phyloP scores from a whole-genome alignment of 2,888 invertebrate species.

The Sturmia bella region DNA sequence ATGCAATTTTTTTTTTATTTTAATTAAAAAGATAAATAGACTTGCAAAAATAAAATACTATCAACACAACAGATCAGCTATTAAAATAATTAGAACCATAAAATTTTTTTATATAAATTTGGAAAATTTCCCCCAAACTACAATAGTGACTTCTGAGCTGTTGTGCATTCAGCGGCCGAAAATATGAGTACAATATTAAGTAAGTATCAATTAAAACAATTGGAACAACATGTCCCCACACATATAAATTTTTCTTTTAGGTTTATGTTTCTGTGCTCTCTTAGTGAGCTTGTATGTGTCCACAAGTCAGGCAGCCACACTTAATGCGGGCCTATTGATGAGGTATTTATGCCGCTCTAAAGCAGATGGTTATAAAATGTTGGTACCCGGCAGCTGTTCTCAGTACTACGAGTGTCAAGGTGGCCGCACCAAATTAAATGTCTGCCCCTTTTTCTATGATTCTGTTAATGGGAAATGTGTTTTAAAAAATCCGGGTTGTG shows the following conservation, averaged over 20 bases:
- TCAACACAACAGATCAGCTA: constrained; percentile 25
- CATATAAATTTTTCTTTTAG: constrained; percentile 10
- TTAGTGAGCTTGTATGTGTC: constrained; percentile 67
- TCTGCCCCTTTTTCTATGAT: constrained; percentile 75
- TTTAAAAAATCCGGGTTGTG: constrained; percentile 74
- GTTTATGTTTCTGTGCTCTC: constrained; percentile 59
- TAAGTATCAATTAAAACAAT: not conserved
- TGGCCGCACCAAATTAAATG: constrained; percentile 71
- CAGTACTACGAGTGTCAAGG: constrained; percentile 76
- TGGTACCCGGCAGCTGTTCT: constrained; percentile 80
- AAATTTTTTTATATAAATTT: constrained; percentile 22
- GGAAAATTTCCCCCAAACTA: not conserved
- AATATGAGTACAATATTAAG: constrained; percentile 35
- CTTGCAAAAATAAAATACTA: not conserved
- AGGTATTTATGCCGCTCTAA: constrained; percentile 76
- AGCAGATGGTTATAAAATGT: constrained; percentile 74
- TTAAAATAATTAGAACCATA: constrained; percentile 25
- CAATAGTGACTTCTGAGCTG: not conserved
- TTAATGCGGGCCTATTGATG: constrained; percentile 74
- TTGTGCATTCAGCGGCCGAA: not conserved
- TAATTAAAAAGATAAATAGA: constrained; percentile 36
- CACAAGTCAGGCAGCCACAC: constrained; percentile 71
- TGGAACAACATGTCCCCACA: not conserved
- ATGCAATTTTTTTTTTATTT: constrained; percentile 9
- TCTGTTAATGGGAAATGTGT: constrained; percentile 73